Percentiles rank a stretch among this genome's conserved stretches.
Evolutionary conservation across 2,113 vertebrate genomes (phyloP).

Genomic region (Indicator maculatus): DNA sequence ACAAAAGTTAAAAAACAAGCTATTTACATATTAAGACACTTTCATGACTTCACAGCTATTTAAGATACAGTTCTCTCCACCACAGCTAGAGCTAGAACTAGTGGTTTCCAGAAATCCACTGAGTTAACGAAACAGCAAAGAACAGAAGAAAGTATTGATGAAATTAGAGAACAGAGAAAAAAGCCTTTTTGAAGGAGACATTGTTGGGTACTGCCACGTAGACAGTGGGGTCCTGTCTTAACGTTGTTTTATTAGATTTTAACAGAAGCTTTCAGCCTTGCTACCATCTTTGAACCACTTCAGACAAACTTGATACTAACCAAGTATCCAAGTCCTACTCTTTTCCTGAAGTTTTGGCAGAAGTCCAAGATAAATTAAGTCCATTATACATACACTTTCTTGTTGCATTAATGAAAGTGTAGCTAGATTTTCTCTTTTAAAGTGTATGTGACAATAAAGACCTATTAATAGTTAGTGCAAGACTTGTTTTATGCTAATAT

Average conservation of each 20-base stretch:
- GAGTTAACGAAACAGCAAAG: not conserved
- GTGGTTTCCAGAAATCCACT: not conserved
- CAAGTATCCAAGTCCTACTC: not conserved
- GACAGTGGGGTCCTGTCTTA: not conserved
- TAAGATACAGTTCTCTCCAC: not conserved
- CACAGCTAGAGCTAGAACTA: not conserved
- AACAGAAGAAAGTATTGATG: not conserved
- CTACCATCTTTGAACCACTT: constrained; percentile 37
- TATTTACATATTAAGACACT: not conserved
- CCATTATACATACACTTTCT: constrained; percentile 37
- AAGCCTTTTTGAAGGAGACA: not conserved
- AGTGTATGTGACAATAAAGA: constrained; percentile 28
- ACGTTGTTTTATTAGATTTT: not conserved
- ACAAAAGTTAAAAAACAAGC: not conserved
- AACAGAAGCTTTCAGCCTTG: not conserved
- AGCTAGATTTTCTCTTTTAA: constrained; percentile 49
- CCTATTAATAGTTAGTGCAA: constrained; percentile 15
- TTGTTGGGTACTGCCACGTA: not conserved
- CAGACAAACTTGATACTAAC: constrained; percentile 40
- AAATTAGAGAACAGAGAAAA: not conserved
- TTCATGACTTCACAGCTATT: not conserved
- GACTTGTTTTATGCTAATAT: constrained; percentile 51
- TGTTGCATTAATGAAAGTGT: constrained; percentile 27
- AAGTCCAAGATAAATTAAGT: constrained; percentile 57
- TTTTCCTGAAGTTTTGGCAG: constrained; percentile 28